These are phyloP conservation scores for Danio aesculapii DNA, from an alignment of 2,797 vertebrate genomes.

Conservation along the genomic window DNA sequence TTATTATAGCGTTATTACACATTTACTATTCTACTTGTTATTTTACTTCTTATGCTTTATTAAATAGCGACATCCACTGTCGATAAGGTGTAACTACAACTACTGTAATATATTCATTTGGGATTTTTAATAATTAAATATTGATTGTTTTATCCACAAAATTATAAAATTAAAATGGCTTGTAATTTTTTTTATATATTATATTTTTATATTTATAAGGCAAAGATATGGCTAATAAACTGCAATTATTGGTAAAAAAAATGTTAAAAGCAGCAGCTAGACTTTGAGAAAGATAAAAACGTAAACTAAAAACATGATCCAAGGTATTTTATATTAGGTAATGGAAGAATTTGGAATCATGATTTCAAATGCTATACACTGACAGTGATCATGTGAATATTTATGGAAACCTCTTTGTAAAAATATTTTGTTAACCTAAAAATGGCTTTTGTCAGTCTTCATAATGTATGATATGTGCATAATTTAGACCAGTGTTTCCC, in stretches of 20 bases:
- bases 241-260: neutral
- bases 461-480: neutral
- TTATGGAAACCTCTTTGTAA: no score
- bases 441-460: neutral
- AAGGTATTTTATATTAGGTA: neutral
- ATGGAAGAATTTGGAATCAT: neutral
- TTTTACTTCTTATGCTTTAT: neutral
- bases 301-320: neutral
- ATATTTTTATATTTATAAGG: neutral
- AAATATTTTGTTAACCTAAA: neutral
- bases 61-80: conserved; percentile 8
- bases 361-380: neutral
- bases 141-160: neutral
- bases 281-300: neutral
- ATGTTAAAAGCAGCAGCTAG: neutral
- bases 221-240: neutral
- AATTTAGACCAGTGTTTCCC: neutral
- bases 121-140: neutral
- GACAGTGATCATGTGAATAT: neutral
- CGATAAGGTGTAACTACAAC: neutral
- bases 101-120: neutral
- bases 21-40: neutral
- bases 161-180: neutral
- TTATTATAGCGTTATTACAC: neutral
- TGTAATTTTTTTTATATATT: neutral